Conservation (phyloP, 2,797 vertebrate species). For the Jordanella pulchra region DNA sequence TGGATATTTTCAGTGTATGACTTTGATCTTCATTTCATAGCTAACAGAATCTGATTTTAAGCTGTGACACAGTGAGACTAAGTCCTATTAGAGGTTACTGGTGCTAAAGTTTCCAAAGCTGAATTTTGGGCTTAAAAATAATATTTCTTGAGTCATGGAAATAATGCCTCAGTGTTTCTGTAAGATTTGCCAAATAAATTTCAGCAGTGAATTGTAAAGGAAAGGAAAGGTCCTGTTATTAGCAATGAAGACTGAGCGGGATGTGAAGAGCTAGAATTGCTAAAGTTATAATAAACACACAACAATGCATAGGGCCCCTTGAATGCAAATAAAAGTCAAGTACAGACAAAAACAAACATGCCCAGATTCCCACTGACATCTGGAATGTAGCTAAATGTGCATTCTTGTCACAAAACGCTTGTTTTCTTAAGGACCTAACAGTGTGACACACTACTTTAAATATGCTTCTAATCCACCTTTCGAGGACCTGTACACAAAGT, state of each 20-base stretch:
- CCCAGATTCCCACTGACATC: constrained; percentile 18
- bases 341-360: not conserved
- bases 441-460: constrained; percentile 51
- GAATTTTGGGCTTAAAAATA: constrained; percentile 27
- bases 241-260: constrained; percentile 44
- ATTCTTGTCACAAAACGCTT: constrained; percentile 27
- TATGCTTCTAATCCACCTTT: constrained; percentile 39
- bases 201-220: no score
- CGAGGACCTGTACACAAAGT: constrained; percentile 21
- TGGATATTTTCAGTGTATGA: not conserved
- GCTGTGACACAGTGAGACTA: constrained; percentile 33
- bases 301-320: constrained; percentile 18
- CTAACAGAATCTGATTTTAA: constrained; percentile 37
- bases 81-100: constrained; percentile 24
- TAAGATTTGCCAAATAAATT: constrained; percentile 13
- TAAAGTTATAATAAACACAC: constrained; percentile 39
- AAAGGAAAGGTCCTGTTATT: constrained; percentile 50
- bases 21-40: constrained; percentile 16
- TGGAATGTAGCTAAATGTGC: constrained; percentile 51
- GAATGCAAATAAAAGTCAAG: constrained; percentile 35
- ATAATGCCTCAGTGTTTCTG: constrained; percentile 9
- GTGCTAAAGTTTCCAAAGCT: constrained; percentile 33
- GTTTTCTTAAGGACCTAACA: constrained; percentile 27
- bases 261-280: constrained; percentile 26
- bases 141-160: constrained; percentile 16